phyloP scores from a whole-genome alignment of 2,113 vertebrate genomes.

The Ardeotis arabs region DNA sequence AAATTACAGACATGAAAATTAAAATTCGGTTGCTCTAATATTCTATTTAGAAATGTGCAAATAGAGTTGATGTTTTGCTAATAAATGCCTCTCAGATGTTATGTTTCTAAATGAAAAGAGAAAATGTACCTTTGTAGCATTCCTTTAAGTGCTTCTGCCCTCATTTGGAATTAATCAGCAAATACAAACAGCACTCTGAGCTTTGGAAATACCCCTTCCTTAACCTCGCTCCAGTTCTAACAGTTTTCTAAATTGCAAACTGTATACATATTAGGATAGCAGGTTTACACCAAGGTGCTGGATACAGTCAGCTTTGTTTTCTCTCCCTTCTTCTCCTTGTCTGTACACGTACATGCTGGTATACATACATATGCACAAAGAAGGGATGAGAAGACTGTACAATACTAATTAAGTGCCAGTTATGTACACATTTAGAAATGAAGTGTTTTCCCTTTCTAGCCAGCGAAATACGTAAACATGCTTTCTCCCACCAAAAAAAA shows the following conservation, averaged over 20 bases:
- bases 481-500: neutral
- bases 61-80: conserved; percentile 65
- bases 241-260: conserved; percentile 61
- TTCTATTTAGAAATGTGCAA: conserved; percentile 71
- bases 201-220: conserved; percentile 49
- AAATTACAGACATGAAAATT: conserved; percentile 71
- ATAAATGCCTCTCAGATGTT: conserved; percentile 69
- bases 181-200: conserved; percentile 26
- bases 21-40: conserved; percentile 69
- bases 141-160: conserved; percentile 63
- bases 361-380: neutral
- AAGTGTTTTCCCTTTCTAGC: neutral
- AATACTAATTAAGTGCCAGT: too few species aligned
- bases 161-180: conserved; percentile 63
- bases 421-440: neutral
- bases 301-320: neutral
- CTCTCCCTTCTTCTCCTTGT: neutral
- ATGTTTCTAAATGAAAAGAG: conserved; percentile 66
- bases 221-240: conserved; percentile 37
- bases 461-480: neutral
- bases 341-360: neutral
- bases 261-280: neutral
- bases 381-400: neutral
- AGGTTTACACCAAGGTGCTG: neutral
- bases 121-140: conserved; percentile 49